Evolutionary conservation across 1,140 invertebrate species (phyloP), one percentile per base, ranked within the genome.

Genomic region (Nymphalis io): DNA sequence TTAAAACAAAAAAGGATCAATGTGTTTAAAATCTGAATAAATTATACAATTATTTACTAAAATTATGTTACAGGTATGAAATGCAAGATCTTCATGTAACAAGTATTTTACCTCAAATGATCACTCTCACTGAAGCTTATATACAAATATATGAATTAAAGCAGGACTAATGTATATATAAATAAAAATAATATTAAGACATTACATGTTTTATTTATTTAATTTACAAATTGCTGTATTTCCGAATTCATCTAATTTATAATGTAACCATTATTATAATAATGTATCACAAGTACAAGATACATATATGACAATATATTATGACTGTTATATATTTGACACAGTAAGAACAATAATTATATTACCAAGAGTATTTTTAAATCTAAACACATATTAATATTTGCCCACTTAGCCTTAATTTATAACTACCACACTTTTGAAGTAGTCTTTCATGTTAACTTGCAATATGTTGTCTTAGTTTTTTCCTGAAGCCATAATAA

Each of bases 11-110:
- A 33, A 33, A 33, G 27, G 27, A 33, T 33, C 5, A 33, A 33
- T 8, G 10, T 33, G 27, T 1, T 4, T 33, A 33, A 33, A 33
- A 33, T 33, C 27, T 8, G 27, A 8, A 33, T 8, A 33, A 33
- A 59, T 81, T 59, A 48, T 61, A 65, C 27, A 65, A 10, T 2
- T 62, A 23, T 55, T 12, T 39, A 57, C 18, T n/a, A 38, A 38
- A 60, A 33, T 33, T 68, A 27, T 42, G 46, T 23, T 85, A 13
- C 71, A 92, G 90, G 92, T 96, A 98, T 86, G 99, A 99, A 93
- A 95, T 99, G 94, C 99, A 99, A 93, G 99, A 99, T 94, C 93
- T 99, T 38, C 99, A 99, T 85, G 98, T 99, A 0, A 98, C 96
- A 3, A 98, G 98, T 87, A 99, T 99, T 84, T 93, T 99, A 20